Percentiles rank a stretch among this genome's conserved stretches.
Conservation (phyloP, 1,140 invertebrate genomes). For the Daktulosphaira vitifoliae region DNA sequence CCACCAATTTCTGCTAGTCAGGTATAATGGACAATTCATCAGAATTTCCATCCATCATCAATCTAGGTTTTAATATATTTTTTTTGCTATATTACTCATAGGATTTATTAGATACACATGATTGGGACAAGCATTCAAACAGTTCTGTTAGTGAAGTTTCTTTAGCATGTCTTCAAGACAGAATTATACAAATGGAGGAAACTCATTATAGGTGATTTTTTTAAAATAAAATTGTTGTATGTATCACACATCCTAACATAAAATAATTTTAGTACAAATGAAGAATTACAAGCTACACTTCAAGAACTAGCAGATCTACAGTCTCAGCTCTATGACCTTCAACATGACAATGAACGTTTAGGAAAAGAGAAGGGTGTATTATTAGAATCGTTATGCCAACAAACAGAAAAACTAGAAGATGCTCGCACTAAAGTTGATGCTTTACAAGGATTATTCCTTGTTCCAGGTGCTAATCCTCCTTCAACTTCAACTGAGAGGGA, state of each 20-base stretch:
- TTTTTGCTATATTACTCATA: conserved; percentile 41
- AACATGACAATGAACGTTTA: conserved; percentile 76
- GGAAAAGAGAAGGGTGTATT: conserved; percentile 79
- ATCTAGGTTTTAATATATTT: not conserved
- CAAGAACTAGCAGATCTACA: conserved; percentile 85
- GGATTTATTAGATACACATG: conserved; percentile 55
- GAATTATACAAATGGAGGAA: conserved; percentile 84
- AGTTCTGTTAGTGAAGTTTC: conserved; percentile 80
- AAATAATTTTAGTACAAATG: conserved; percentile 65
- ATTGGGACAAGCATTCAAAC: conserved; percentile 81
- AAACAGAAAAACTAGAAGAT: conserved; percentile 84
- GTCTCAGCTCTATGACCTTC: conserved; percentile 72
- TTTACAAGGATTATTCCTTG: conserved; percentile 59
- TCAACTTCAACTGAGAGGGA: conserved; percentile 60
- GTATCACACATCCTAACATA: not conserved
- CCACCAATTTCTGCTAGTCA: conserved; percentile 35
- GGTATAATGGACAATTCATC: conserved; percentile 33
- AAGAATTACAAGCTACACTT: conserved; percentile 87
- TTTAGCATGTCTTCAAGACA: conserved; percentile 83
- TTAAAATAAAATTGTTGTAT: not conserved
- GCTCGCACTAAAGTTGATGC: conserved; percentile 62
- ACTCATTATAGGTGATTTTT: conserved; percentile 60
- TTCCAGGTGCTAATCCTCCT: conserved; percentile 46
- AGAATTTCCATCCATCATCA: too few species aligned
- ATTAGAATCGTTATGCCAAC: conserved; percentile 80